These are phyloP conservation scores for Caracal caracal DNA, from an alignment of 2,113 vertebrate species.

Conservation along the genomic window DNA sequence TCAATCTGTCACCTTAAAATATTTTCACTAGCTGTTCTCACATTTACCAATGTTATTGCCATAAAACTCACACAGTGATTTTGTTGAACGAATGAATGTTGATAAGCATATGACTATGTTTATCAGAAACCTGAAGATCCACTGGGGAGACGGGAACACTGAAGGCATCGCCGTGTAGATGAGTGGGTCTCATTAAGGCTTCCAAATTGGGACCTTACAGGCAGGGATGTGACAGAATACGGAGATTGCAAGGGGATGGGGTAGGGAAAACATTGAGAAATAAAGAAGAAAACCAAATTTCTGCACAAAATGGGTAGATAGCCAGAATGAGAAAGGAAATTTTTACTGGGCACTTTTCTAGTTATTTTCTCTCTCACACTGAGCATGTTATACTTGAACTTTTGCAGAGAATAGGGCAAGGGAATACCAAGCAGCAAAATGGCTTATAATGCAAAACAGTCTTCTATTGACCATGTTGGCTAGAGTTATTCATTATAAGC, in stretches of 20 bases:
- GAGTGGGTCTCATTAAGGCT: background rate
- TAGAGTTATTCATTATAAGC: background rate
- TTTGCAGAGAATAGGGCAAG: background rate
- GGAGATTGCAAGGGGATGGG: background rate
- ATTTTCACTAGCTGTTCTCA: conserved; percentile 12
- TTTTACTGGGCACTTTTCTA: background rate
- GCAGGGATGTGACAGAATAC: background rate
- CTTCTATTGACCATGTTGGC: background rate
- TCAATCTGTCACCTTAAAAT: conserved; percentile 61
- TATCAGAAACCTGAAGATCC: background rate
- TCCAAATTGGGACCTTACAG: background rate
- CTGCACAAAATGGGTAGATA: background rate
- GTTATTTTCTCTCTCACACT: background rate
- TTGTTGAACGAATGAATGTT: background rate
- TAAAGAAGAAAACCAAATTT: background rate
- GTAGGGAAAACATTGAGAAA: background rate
- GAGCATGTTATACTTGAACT: background rate
- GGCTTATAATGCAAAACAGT: background rate
- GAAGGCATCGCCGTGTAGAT: background rate
- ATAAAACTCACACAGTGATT: background rate
- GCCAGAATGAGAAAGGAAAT: background rate
- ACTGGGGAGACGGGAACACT: background rate
- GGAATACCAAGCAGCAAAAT: background rate
- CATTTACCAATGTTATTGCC: background rate
- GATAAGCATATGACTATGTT: background rate